Evolutionary conservation across 2,797 vertebrate genomes (phyloP), one percentile per base, ranked within the genome.

Genomic region (Knipowitschia caucasica): DNA sequence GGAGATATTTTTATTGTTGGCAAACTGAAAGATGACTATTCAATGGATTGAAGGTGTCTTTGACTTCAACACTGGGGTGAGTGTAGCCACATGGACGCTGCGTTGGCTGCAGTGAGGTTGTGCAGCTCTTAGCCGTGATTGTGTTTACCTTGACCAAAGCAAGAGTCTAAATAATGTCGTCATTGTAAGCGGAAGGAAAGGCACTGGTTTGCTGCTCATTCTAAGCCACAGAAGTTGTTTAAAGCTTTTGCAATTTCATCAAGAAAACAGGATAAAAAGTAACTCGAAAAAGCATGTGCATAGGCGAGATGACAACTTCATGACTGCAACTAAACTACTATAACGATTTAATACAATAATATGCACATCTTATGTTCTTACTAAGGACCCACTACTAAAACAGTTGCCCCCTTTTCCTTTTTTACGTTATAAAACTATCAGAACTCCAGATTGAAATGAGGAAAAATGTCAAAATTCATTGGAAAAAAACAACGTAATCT

Each of bases 141-240:
- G 30, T 52, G n/a, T 43, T 49, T 53, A 23, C 34, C 23, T 15
- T 47, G 31, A n/a, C 24, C 42, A 35, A 17, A 24, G 40, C 4
- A 20, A 20, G 15, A 24, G 58, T 59, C 23, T 58, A 62, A 73
- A 68, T 80, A 63, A 69, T 54, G 57, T 25, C 21, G 25, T 76
- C 65, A 61, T 44, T 45, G 30, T 68, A 70, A 79, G 67, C 56
- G 40, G 60, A 74, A 77, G 51, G 60, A 49, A 64, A 67, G 64
- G 66, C 55, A 60, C 54, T 60, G 56, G 34, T 49, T 25, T 29
- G 40, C 20, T 47, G 12, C 30, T 24, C 14, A 1, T 56, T 30
- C 42, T 26, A 44, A 36, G 23, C 40, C 5, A 21, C 9, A 10
- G 4, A 39, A 11, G 18, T 21, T 39, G 36, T 39, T 20, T 39